Evolutionary conservation across 2,797 vertebrate species (phyloP), one percentile per base, ranked within the genome.

Genomic region (Coccyzus lansbergi): DNA sequence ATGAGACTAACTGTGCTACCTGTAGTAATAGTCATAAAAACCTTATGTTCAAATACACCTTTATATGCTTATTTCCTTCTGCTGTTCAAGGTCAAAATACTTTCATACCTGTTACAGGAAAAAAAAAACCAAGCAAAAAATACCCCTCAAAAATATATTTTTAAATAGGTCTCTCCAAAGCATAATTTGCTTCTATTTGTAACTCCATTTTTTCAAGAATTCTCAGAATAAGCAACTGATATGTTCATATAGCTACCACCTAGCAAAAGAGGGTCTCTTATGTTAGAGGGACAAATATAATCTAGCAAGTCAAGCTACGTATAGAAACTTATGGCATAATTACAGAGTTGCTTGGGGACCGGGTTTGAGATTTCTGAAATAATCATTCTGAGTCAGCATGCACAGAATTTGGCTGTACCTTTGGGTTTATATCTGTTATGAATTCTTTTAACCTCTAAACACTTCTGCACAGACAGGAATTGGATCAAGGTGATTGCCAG

Each of bases 341-440:
- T 70, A 44, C 15, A 51, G 29, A 76, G 53, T 12, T 11, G 4
- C 1, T 52, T 74, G 7, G 11, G 9, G 3, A 1, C 0, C n/a
- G 55, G n/a, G 48, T 71, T 34, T 25, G 4, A 42, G 19, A 48
- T 38, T 72, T 72, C 17, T 93, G 22, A 51, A 88, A 40, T 14
- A 55, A 36, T 13, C 5, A 51, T 79, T 82, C 34, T 82, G 22
- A 79, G 79, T 14, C 2, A 63, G 15, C 11, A 59, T 9, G 7
- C 5, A 68, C 7, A 79, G 74, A 76, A 56, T 36, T 42, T 5
- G 2, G 7, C 48, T 59, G 68, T 18, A 74, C 0, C 3, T 79
- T 65, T 69, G 10, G 9, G 4, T 40, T 38, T 86, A 55, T 44
- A 67, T 8, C 8, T 62, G 15, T 44, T 65, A n/a, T 3, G 33